Evolutionary conservation across 2,888 invertebrate species (phyloP).

Genomic region (Galeruca laticollis): DNA sequence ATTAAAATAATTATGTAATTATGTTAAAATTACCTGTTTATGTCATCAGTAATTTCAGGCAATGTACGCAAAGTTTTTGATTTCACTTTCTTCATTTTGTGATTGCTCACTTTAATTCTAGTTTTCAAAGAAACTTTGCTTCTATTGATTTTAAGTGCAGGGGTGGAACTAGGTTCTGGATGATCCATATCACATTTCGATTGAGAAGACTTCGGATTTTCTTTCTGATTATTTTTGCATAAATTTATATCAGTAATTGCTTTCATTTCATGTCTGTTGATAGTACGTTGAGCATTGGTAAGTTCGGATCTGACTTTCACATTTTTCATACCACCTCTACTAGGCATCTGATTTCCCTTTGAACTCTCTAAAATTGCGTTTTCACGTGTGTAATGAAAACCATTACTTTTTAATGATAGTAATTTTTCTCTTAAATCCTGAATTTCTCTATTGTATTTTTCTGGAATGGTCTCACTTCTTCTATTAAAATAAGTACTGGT

Average conservation of each 20-base stretch:
- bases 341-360: not conserved
- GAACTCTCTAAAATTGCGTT: not conserved
- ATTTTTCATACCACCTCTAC: not conserved
- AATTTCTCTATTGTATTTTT: slow-evolving; percentile 60
- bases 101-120: slow-evolving; percentile 39
- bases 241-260: slow-evolving; percentile 7
- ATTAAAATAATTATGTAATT: no score
- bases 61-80: slow-evolving; percentile 27
- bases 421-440: slow-evolving; percentile 60
- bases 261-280: slow-evolving; percentile 4
- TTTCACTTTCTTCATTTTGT: slow-evolving; percentile 44
- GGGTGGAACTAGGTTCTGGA: slow-evolving; percentile 22
- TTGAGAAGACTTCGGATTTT: not conserved
- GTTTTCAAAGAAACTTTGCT: slow-evolving; percentile 50
- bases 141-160: slow-evolving; percentile 40
- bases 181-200: not conserved
- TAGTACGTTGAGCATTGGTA: slow-evolving; percentile 1
- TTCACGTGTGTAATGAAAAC: slow-evolving; percentile 29
- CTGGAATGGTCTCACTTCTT: slow-evolving; percentile 55
- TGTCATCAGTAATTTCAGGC: slow-evolving; percentile 19
- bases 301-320: not conserved
- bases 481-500: slow-evolving; percentile 63
- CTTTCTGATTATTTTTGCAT: not conserved
- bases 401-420: slow-evolving; percentile 54
- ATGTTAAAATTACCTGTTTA: slow-evolving; percentile 31